Evolutionary conservation across 2,113 vertebrate genomes (phyloP).

Genomic region (Oncorhynchus keta): DNA sequence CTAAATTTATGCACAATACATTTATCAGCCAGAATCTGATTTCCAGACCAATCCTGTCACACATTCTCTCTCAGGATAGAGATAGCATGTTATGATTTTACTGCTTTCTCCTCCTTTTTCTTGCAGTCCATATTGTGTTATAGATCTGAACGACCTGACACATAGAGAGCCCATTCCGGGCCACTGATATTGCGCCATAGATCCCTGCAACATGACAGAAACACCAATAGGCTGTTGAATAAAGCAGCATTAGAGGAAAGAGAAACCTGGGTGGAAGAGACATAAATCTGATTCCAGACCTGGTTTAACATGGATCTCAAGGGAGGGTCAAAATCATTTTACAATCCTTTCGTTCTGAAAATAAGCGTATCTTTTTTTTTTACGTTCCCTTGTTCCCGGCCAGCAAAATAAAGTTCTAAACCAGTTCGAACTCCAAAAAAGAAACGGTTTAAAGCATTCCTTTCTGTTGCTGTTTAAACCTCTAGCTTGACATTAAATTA

Average conservation of each 20-base stretch:
- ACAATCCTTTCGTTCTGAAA: no score
- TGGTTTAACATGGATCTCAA: conserved; percentile 44
- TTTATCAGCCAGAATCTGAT: neutral
- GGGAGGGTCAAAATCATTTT: conserved; percentile 26
- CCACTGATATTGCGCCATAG: conserved; percentile 71
- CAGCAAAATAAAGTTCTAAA: no score
- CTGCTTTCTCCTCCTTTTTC: conserved; percentile 30
- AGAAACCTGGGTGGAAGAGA: conserved; percentile 63
- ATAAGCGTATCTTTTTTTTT: no score
- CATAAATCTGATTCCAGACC: conserved; percentile 58
- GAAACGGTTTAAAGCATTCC: no score
- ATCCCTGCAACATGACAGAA: conserved; percentile 72
- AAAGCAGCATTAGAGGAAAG: conserved; percentile 72
- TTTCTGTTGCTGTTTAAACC: no score
- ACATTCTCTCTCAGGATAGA: conserved; percentile 41
- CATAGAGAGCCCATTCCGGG: conserved; percentile 64
- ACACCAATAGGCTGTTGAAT: conserved; percentile 70
- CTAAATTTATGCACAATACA: neutral
- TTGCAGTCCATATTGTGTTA: conserved; percentile 56
- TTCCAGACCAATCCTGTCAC: conserved; percentile 8
- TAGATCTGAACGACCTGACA: conserved; percentile 68
- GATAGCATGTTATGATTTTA: conserved; percentile 52
- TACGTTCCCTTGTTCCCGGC: no score
- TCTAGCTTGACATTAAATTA: no score
- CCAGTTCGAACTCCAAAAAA: no score